These are phyloP conservation scores for Charanyca ferruginea DNA, from an alignment of 2,888 invertebrate genomes.

Conservation along the genomic window DNA sequence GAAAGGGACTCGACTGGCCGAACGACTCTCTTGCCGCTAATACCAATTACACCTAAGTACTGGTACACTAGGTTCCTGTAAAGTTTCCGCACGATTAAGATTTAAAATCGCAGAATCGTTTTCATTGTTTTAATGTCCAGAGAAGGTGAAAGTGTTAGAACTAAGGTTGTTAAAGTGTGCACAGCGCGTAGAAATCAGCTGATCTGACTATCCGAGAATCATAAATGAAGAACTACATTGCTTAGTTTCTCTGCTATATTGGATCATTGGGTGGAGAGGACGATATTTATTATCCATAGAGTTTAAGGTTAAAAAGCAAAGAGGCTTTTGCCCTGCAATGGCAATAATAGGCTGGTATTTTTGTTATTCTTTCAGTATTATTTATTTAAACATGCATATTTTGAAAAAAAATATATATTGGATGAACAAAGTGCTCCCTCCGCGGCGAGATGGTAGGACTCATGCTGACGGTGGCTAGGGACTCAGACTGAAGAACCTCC, in stretches of 20 bases:
- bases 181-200: slow-evolving; percentile 23
- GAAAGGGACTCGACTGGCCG: slow-evolving; percentile 76
- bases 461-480: no score
- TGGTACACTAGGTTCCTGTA: slow-evolving; percentile 59
- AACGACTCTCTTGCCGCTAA: slow-evolving; percentile 70
- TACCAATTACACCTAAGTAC: slow-evolving; percentile 66
- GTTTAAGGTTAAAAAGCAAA: no score
- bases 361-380: no score
- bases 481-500: no score
- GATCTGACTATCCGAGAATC: background rate
- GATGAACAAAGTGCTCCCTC: no score
- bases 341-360: no score
- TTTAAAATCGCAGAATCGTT: slow-evolving; percentile 32
- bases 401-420: no score
- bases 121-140: slow-evolving; percentile 40
- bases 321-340: no score
- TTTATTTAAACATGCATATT: no score
- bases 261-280: no score
- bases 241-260: background rate
- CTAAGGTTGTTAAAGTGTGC: slow-evolving; percentile 25
- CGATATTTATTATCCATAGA: no score
- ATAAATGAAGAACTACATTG: background rate
- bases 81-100: slow-evolving; percentile 38
- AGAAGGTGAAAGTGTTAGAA: slow-evolving; percentile 49
- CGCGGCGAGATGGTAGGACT: no score